Evolutionary conservation across 2,113 vertebrate species (phyloP).

Genomic region (Eclectus roratus): DNA sequence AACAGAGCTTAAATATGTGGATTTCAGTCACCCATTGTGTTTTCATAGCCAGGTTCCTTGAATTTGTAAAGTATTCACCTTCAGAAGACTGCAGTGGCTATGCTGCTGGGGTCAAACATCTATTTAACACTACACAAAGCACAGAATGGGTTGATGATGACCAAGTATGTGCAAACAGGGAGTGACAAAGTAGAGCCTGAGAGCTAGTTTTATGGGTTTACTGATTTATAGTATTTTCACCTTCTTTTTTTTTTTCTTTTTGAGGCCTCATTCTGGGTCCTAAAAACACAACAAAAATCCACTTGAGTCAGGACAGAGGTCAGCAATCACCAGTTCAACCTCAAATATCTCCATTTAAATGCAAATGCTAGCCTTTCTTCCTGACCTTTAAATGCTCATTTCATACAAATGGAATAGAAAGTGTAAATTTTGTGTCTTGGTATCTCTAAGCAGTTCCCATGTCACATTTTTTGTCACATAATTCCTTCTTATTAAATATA

Average conservation of each 20-base stretch:
- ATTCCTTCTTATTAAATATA: slow-evolving; percentile 47
- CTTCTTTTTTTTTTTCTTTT: not conserved
- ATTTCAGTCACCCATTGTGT: not conserved
- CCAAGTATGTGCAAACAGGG: not conserved
- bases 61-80: not conserved
- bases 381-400: slow-evolving; percentile 76
- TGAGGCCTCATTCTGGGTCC: not conserved
- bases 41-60: not conserved
- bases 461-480: slow-evolving; percentile 29
- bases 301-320: slow-evolving; percentile 37
- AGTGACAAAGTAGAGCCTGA: not conserved
- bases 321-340: slow-evolving; percentile 71
- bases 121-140: not conserved
- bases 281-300: slow-evolving; percentile 42
- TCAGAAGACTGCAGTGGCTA: not conserved
- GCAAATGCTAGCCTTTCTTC: slow-evolving; percentile 80
- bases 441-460: slow-evolving; percentile 37
- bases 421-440: slow-evolving; percentile 66
- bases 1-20: not conserved
- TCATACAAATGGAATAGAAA: slow-evolving; percentile 68
- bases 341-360: slow-evolving; percentile 82
- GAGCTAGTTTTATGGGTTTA: not conserved
- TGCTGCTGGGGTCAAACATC: not conserved
- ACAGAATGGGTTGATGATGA: not conserved
- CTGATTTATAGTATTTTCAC: slow-evolving; percentile 10